Conservation (phyloP, 2,888 invertebrate species). For the Antitype chi region DNA sequence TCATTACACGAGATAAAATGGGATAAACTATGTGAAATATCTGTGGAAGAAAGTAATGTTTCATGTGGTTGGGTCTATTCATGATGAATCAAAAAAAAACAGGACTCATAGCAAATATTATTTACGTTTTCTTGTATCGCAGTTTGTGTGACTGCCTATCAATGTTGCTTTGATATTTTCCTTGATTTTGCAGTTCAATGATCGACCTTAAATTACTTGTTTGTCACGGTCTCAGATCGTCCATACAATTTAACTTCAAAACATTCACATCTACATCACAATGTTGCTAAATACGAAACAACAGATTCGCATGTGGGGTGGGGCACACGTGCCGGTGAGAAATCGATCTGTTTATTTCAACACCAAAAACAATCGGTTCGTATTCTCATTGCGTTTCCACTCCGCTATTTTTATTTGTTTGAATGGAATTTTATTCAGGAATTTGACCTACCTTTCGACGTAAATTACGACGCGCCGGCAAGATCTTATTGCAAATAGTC, state of each 20-base stretch:
- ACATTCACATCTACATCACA: conserved; percentile 27
- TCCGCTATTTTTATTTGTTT: conserved; percentile 32
- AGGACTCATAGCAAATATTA: background rate
- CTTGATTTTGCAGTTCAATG: conserved; percentile 45
- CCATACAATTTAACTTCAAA: conserved; percentile 36
- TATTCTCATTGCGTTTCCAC: conserved; percentile 7
- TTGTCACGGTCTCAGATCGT: conserved; percentile 8
- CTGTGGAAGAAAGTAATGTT: background rate
- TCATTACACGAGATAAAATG: conserved; percentile 7
- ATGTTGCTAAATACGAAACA: conserved; percentile 25
- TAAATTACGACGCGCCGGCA: conserved; percentile 21
- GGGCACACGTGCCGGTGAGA: conserved; percentile 33
- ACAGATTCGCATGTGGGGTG: background rate
- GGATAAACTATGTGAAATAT: background rate
- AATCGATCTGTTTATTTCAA: conserved; percentile 23
- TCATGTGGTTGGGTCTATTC: conserved; percentile 2
- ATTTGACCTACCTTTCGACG: conserved; percentile 23
- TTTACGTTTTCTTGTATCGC: background rate
- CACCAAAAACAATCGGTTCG: conserved; percentile 34
- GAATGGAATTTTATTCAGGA: conserved; percentile 32
- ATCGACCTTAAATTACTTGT: conserved; percentile 48
- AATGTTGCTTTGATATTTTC: conserved; percentile 19
- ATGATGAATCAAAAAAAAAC: background rate
- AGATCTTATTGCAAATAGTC: conserved; percentile 18
- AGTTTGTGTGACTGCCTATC: background rate